A percentile compares a stretch with the other conserved stretches of the same genome.
Evolutionary conservation across 2,113 vertebrate species (phyloP).

Genomic region (Pachyramphus minor): DNA sequence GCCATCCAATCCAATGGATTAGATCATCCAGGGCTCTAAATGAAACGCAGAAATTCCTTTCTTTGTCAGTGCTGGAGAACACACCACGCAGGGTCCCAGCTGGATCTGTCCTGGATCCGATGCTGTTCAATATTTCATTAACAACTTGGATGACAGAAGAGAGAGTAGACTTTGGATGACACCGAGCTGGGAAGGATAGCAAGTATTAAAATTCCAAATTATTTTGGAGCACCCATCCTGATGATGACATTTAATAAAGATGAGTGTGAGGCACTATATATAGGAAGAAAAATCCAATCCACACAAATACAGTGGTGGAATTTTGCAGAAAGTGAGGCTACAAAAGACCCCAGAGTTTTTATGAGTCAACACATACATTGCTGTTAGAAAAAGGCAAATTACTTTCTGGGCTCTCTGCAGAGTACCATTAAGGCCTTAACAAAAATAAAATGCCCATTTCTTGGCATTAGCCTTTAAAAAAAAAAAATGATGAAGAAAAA

Average conservation of each 20-base stretch:
- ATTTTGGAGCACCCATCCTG: constrained; percentile 16
- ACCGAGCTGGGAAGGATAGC: not conserved
- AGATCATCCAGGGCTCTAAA: constrained; percentile 37
- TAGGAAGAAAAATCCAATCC: not conserved
- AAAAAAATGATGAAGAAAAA: not conserved
- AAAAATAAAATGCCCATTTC: not conserved
- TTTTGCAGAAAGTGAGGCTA: not conserved
- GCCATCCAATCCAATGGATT: not conserved
- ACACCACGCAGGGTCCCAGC: not conserved
- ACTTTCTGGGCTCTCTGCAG: not conserved
- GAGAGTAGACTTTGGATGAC: constrained; percentile 48
- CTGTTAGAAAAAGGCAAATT: not conserved
- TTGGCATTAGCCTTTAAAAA: not conserved
- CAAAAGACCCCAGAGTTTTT: not conserved
- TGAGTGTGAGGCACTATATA: not conserved
- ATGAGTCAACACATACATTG: not conserved
- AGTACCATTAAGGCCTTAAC: not conserved
- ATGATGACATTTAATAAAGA: constrained; percentile 42
- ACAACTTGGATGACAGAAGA: constrained; percentile 36
- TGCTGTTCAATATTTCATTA: constrained; percentile 49
- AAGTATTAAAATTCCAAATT: constrained; percentile 21
- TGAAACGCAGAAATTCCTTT: constrained; percentile 37
- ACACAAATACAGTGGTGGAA: not conserved
- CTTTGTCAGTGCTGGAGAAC: constrained; percentile 12
- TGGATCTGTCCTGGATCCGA: constrained; percentile 17